These are phyloP conservation scores for Oryzias celebensis DNA, from an alignment of 2,113 vertebrate species.

Conservation along the genomic window DNA sequence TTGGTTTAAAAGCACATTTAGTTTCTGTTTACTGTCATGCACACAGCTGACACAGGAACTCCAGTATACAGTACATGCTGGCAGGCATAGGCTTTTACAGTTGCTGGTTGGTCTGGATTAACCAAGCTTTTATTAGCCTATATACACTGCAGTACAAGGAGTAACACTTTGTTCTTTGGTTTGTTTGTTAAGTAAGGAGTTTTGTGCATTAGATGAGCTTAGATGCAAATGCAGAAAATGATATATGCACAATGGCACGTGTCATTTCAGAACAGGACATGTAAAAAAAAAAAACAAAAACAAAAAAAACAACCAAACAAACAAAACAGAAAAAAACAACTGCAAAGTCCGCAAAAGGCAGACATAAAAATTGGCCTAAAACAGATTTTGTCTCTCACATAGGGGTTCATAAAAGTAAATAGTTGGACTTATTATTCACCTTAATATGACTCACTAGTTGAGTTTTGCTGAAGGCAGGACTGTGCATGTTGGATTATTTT, in stretches of 20 bases:
- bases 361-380: conserved; percentile 61
- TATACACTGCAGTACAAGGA: conserved; percentile 63
- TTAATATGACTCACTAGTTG: conserved; percentile 73
- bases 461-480: conserved; percentile 78
- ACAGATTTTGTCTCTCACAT: conserved; percentile 52
- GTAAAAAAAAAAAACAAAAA: conserved; percentile 31
- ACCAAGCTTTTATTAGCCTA: conserved; percentile 40
- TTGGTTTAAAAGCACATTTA: conserved; percentile 40
- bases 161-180: conserved; percentile 64
- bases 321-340: neutral
- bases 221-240: conserved; percentile 52
- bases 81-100: conserved; percentile 54
- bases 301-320: conserved; percentile 7
- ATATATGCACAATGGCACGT: conserved; percentile 56
- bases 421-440: conserved; percentile 64
- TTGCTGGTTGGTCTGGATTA: conserved; percentile 31
- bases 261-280: conserved; percentile 48
- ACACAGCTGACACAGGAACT: conserved; percentile 79
- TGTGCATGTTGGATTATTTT: conserved; percentile 49
- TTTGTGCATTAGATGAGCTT: conserved; percentile 43
- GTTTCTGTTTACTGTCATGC: conserved; percentile 41
- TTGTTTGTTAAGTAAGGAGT: conserved; percentile 54
- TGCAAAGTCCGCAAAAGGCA: conserved; percentile 68
- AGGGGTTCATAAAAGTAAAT: conserved; percentile 59
- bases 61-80: conserved; percentile 76